Conservation (phyloP, 2,113 vertebrate species). For the Pseudopodoces humilis region DNA sequence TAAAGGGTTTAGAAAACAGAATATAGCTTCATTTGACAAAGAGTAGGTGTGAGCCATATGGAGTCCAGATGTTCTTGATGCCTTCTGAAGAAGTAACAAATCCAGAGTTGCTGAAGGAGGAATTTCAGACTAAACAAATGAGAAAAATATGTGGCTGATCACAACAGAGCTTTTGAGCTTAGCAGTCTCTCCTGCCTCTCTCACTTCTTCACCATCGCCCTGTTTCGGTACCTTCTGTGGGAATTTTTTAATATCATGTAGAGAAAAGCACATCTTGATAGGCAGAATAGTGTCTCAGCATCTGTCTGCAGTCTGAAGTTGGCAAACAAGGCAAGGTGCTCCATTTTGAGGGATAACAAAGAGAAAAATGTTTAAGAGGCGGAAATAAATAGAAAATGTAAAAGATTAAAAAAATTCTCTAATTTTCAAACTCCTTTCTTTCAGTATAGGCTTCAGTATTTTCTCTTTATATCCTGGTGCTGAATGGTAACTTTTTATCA, state of each 20-base stretch:
- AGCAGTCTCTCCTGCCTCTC: background rate
- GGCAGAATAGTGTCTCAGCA: background rate
- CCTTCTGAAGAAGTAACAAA: constrained; percentile 45
- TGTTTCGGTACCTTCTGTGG: background rate
- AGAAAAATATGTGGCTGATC: constrained; percentile 42
- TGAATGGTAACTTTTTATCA: constrained; percentile 38
- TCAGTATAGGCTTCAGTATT: background rate
- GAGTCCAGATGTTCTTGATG: constrained; percentile 68
- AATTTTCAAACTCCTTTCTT: background rate
- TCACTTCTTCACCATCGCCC: background rate
- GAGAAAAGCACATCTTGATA: background rate
- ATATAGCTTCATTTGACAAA: background rate
- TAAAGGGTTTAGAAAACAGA: constrained; percentile 11
- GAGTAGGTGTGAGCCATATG: constrained; percentile 56
- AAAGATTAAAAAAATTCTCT: rapidly evolving
- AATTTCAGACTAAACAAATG: constrained; percentile 75
- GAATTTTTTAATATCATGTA: background rate
- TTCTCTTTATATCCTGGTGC: background rate
- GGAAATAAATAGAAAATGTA: background rate
- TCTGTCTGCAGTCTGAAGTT: constrained; percentile 1
- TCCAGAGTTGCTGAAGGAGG: constrained; percentile 34
- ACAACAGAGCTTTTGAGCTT: constrained; percentile 56
- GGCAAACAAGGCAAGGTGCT: background rate
- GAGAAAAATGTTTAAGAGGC: background rate
- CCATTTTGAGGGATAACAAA: background rate